phyloP scores from a whole-genome alignment of 1,140 invertebrate genomes.

The Plectrocnemia conspersa region DNA sequence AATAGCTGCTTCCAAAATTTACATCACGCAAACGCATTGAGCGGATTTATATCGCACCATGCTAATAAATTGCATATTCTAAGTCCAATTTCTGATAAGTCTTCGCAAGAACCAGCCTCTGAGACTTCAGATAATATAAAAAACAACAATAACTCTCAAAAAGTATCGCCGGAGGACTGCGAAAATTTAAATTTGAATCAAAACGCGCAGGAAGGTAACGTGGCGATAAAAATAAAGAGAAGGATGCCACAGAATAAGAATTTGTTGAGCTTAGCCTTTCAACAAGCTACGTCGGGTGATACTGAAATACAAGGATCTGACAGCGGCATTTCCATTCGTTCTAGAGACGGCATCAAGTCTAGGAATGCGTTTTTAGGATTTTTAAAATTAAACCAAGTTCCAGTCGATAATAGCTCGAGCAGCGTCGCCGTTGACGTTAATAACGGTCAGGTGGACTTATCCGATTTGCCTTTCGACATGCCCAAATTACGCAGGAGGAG shows the following conservation, averaged over 20 bases:
- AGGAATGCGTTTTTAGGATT: slow-evolving; percentile 57
- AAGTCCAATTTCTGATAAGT: slow-evolving; percentile 85
- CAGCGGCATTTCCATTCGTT: slow-evolving; percentile 80
- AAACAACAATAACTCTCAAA: slow-evolving; percentile 72
- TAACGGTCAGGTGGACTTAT: slow-evolving; percentile 55
- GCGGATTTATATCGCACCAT: slow-evolving; percentile 61
- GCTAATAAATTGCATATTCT: slow-evolving; percentile 74
- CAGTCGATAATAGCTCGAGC: slow-evolving; percentile 48
- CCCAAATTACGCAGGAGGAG: slow-evolving; percentile 76
- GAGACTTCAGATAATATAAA: slow-evolving; percentile 74
- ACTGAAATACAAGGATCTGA: slow-evolving; percentile 78
- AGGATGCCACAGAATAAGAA: slow-evolving; percentile 70
- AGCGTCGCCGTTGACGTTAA: slow-evolving; percentile 42
- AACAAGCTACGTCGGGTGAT: slow-evolving; percentile 58
- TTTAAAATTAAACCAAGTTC: slow-evolving; percentile 50
- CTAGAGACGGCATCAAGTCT: slow-evolving; percentile 67
- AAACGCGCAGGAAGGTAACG: slow-evolving; percentile 48
- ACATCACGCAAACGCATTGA: slow-evolving; percentile 55
- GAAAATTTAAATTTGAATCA: slow-evolving; percentile 38
- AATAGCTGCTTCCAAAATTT: slow-evolving; percentile 54
- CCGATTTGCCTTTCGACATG: slow-evolving; percentile 82
- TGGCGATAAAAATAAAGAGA: slow-evolving; percentile 55
- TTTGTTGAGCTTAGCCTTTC: slow-evolving; percentile 64
- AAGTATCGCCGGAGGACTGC: slow-evolving; percentile 59
- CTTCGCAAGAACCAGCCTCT: slow-evolving; percentile 77